Percentiles rank a stretch among this genome's conserved stretches.
phyloP scores from a whole-genome alignment of 2,888 invertebrate species.

The Halictus quadricinctus region DNA sequence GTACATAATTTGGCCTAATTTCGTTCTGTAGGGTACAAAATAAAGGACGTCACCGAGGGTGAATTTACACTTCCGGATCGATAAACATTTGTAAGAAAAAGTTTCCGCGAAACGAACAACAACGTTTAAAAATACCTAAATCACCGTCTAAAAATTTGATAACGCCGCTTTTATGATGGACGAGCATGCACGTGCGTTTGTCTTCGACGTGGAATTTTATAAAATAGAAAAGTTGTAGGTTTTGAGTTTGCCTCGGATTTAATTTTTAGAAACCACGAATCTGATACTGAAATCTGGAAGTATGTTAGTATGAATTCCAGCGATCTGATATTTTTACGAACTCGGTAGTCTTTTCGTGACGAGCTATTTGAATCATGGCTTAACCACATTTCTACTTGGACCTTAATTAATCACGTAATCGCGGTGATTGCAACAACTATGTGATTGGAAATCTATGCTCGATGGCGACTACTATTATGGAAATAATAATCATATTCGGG shows the following conservation, averaged over 20 bases:
- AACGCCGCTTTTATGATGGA: not conserved
- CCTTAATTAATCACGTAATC: not conserved
- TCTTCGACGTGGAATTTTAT: not conserved
- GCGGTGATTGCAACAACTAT: not conserved
- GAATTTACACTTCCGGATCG: not conserved
- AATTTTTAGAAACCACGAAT: not conserved
- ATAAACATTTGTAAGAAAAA: not conserved
- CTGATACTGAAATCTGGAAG: too few species aligned
- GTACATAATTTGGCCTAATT: constrained; percentile 5
- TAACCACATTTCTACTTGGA: not conserved
- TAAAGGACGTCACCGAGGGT: not conserved
- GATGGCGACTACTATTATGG: not conserved
- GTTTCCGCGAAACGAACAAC: not conserved
- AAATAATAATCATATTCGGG: not conserved
- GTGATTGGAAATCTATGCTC: not conserved
- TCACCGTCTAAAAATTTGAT: not conserved
- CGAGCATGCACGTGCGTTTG: too few species aligned
- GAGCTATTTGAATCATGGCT: not conserved
- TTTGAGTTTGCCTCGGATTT: not conserved
- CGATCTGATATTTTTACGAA: not conserved
- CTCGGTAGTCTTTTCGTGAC: not conserved
- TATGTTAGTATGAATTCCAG: not conserved
- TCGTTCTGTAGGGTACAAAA: not conserved
- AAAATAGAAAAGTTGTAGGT: not conserved
- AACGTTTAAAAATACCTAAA: not conserved